These are phyloP conservation scores for Scaptomyza cyrtandrae DNA, from an alignment of 2,888 invertebrate species.

Conservation along the genomic window DNA sequence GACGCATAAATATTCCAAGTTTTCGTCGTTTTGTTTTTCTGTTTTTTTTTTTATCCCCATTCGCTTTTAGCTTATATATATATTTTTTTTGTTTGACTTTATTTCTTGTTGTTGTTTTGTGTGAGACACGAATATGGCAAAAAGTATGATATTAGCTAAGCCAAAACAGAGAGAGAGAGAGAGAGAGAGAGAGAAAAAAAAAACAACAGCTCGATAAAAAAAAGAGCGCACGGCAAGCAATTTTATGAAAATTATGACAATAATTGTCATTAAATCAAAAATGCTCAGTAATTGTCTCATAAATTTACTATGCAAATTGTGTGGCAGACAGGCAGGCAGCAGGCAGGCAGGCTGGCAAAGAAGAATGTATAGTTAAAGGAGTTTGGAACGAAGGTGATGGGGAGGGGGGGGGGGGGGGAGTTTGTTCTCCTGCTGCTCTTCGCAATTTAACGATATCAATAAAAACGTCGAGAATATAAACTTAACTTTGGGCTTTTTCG, in stretches of 20 bases:
- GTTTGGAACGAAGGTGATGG: background rate
- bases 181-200: background rate
- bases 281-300: conserved; percentile 81
- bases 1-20: conserved; percentile 77
- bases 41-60: conserved; percentile 8
- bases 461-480: conserved; percentile 80
- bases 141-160: conserved; percentile 65
- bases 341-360: background rate
- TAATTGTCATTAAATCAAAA: conserved; percentile 82
- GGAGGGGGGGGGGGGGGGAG: background rate
- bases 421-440: conserved; percentile 66
- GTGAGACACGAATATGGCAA: conserved; percentile 64
- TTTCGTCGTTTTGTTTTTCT: conserved; percentile 33
- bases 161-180: conserved; percentile 21
- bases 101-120: conserved; percentile 14
- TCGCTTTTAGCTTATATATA: conserved; percentile 24
- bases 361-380: background rate
- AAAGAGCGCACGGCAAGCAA: conserved; percentile 64
- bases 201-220: conserved; percentile 14
- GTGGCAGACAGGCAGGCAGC: conserved; percentile 40
- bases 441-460: conserved; percentile 78
- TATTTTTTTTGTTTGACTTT: conserved; percentile 2
- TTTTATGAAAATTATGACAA: conserved; percentile 81
- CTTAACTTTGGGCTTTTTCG: conserved; percentile 70
- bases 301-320: conserved; percentile 80